Evolutionary conservation across 2,888 invertebrate species (phyloP), one percentile per base, ranked within the genome.

Genomic region (Leptopterna dolabrata): DNA sequence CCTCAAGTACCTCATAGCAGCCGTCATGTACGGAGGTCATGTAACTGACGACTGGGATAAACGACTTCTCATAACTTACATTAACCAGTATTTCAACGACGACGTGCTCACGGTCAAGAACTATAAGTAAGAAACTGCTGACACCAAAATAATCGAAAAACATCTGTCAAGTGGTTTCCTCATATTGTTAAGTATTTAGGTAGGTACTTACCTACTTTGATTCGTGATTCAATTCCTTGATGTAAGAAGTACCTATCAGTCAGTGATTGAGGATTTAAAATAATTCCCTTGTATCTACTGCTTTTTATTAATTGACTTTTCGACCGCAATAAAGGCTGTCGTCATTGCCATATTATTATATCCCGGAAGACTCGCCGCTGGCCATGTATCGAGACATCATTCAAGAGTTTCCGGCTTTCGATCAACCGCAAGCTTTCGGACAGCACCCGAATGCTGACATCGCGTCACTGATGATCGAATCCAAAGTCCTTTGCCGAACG

Each of bases 391-490:
- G 94, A 80, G 97, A 97, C 92, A 96, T 95, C 92, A 94, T 97
- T 89, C 94, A 95, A 89, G 93, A 96, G 91, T 92, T 97, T 90
- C 97, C 97, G 1, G 94, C 92, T 80, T 92, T 94, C 86, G 97
- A 98, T 91, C 95, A 95, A 89, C 97, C 97, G 0, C 97, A 97
- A 93, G 96, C 95, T 0, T 96, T 97, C 90, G 97, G 97, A 0
- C 97, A 97, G 91, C 97, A 97, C 92, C 94, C 96, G 1, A 97
- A 97, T 90, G 97, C 97, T 0, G 97, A 97, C 91, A 97, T 98
- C 89, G 95, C 96, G 4, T 96, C 96, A 0, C 94, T 96, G 73
- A 97, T 97, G 70, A 95, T 95, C 91, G 97, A 97, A 91, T 95
- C 96, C 0, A 92, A 95, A 88, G 93, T 94, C 87, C 93, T 97